phyloP scores from a whole-genome alignment of 2,888 invertebrate species.

The Pocota personata region DNA sequence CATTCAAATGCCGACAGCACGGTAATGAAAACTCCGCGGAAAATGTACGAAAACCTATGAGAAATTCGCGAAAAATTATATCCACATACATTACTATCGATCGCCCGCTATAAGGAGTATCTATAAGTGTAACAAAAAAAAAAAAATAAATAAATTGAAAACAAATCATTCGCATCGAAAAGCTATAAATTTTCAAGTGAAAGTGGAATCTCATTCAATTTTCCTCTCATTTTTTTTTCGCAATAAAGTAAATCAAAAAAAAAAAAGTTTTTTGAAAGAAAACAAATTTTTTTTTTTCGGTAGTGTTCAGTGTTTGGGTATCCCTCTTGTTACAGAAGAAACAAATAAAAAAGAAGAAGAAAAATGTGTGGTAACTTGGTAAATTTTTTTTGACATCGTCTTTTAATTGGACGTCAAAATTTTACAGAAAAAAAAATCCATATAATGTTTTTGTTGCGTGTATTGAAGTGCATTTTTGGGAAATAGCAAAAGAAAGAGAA shows the following conservation, averaged over 20 bases:
- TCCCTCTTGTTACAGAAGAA: conserved; percentile 71
- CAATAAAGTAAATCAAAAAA: conserved; percentile 37
- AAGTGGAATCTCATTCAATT: conserved; percentile 53
- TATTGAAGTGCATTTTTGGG: conserved; percentile 14
- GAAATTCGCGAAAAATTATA: not conserved
- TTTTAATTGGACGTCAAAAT: conserved; percentile 65
- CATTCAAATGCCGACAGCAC: conserved; percentile 13
- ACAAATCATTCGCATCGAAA: conserved; percentile 41
- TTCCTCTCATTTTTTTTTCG: conserved; percentile 27
- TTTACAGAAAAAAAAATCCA: conserved; percentile 53
- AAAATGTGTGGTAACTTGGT: conserved; percentile 41
- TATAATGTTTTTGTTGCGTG: conserved; percentile 1
- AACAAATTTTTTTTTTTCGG: conserved; percentile 71
- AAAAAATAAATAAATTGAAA: conserved; percentile 9
- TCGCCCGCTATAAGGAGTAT: not conserved
- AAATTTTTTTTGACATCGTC: too few relatives aligned
- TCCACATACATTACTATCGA: not conserved
- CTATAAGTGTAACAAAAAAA: conserved; percentile 7
- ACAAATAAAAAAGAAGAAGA: conserved; percentile 65
- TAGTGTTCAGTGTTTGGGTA: conserved; percentile 15
- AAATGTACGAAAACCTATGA: conserved; percentile 1
- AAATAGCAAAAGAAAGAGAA: conserved; percentile 38
- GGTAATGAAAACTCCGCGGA: not conserved
- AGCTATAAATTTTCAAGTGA: conserved; percentile 63
- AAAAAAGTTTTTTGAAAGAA: conserved; percentile 56